phyloP scores from a whole-genome alignment of 92 coral and sea anemone species.

The Parazoanthus atlanticus region DNA sequence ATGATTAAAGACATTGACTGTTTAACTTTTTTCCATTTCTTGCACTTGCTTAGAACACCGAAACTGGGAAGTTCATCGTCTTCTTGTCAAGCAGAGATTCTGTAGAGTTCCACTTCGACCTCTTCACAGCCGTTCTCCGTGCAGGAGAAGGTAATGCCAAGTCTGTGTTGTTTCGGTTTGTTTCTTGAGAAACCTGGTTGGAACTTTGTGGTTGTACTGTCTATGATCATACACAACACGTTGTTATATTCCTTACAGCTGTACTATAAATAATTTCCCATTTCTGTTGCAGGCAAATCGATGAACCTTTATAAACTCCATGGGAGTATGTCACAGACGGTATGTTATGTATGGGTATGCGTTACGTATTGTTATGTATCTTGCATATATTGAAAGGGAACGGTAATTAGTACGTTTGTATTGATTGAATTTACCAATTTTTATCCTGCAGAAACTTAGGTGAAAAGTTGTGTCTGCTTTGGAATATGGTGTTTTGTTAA shows the following conservation, averaged over 20 bases:
- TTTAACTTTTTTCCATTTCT: not conserved
- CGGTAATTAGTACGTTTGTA: no score
- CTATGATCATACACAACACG: not conserved
- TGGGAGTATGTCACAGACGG: slow-evolving; percentile 93
- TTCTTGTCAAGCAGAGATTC: slow-evolving; percentile 94
- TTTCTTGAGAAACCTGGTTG: not conserved
- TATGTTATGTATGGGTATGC: slow-evolving; percentile 35
- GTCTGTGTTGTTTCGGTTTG: not conserved
- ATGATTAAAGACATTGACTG: not conserved
- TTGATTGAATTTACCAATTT: not conserved
- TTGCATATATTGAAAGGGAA: no score
- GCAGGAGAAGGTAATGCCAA: slow-evolving; percentile 26
- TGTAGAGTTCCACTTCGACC: slow-evolving; percentile 81
- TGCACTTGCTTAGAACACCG: slow-evolving; percentile 40
- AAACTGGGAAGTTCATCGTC: slow-evolving; percentile 76
- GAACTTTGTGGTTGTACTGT: not conserved
- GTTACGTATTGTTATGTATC: not conserved
- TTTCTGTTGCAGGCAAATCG: slow-evolving; percentile 42
- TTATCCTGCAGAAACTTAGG: no score
- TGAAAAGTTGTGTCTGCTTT: no score
- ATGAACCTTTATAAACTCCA: slow-evolving; percentile 81
- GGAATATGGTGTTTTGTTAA: no score
- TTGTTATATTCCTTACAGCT: not conserved
- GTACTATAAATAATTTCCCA: not conserved
- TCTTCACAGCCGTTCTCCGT: slow-evolving; percentile 51